Conservation (phyloP, 1,140 invertebrate species). For the Archivesica marissinica region DNA sequence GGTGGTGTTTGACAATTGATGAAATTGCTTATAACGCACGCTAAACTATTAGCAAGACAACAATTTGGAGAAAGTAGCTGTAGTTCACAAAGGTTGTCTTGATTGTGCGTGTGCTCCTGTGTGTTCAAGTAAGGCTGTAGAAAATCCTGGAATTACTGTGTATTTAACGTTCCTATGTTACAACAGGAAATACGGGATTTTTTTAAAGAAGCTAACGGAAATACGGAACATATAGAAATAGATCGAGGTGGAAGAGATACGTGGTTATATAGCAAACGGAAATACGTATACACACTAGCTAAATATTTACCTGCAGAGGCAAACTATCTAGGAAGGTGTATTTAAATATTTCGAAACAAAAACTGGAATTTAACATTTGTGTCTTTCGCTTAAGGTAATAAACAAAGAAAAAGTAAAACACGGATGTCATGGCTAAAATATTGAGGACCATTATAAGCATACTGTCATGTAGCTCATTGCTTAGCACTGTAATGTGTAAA, state of each 20-base stretch:
- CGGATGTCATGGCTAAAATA: neutral
- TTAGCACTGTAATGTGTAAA: neutral
- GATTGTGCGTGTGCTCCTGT: neutral
- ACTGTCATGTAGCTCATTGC: neutral
- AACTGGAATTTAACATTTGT: neutral
- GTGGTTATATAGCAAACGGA: neutral
- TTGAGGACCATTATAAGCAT: neutral
- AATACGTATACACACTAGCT: neutral
- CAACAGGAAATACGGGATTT: neutral
- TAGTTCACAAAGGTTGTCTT: constrained; percentile 4
- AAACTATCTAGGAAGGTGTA: neutral
- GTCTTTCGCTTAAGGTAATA: neutral
- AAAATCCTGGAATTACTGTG: neutral
- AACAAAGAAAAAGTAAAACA: neutral
- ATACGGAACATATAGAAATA: neutral
- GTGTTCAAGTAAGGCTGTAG: neutral
- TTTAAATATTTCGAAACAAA: neutral
- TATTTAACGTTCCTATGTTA: neutral
- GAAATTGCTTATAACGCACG: neutral
- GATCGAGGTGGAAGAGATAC: neutral
- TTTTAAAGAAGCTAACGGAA: neutral
- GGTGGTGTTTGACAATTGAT: constrained; percentile 36
- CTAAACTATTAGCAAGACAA: neutral
- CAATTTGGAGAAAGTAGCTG: constrained; percentile 21
- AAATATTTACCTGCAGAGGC: neutral